Conservation (phyloP, 2,888 invertebrate genomes). For the Amorpha juglandis region DNA sequence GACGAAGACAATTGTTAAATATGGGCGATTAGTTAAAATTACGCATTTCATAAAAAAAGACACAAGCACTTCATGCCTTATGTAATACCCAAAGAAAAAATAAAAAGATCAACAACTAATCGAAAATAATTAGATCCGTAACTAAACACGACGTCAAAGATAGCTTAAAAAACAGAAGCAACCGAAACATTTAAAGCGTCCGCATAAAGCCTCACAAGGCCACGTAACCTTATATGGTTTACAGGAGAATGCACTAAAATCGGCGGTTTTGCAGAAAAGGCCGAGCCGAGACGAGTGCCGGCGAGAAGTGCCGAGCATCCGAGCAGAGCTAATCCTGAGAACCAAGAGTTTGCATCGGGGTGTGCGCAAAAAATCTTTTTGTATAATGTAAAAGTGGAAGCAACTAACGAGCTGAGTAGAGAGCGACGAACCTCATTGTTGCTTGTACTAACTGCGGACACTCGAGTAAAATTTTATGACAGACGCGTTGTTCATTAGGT, state of each 20-base stretch:
- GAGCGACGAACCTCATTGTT: conserved; percentile 21
- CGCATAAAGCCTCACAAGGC: conserved; percentile 2
- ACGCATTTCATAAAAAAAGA: neutral
- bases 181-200: conserved; percentile 6
- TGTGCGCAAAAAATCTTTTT: conserved; percentile 17
- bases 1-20: neutral
- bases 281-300: neutral
- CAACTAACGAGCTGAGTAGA: conserved; percentile 20
- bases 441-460: neutral
- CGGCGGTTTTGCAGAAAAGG: neutral
- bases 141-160: neutral
- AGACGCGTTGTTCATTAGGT: conserved; percentile 1
- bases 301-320: neutral
- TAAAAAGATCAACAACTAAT: neutral
- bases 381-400: conserved; percentile 28
- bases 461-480: conserved; percentile 4
- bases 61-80: neutral
- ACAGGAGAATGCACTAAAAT: conserved; percentile 26
- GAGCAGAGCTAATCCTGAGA: conserved; percentile 24
- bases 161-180: conserved; percentile 11
- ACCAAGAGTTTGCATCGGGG: conserved; percentile 16
- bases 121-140: neutral
- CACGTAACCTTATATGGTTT: conserved; percentile 20
- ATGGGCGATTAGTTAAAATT: neutral
- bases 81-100: neutral